Evolutionary conservation across 2,797 vertebrate species (phyloP).

Genomic region (Buphagus erythrorhynchus): DNA sequence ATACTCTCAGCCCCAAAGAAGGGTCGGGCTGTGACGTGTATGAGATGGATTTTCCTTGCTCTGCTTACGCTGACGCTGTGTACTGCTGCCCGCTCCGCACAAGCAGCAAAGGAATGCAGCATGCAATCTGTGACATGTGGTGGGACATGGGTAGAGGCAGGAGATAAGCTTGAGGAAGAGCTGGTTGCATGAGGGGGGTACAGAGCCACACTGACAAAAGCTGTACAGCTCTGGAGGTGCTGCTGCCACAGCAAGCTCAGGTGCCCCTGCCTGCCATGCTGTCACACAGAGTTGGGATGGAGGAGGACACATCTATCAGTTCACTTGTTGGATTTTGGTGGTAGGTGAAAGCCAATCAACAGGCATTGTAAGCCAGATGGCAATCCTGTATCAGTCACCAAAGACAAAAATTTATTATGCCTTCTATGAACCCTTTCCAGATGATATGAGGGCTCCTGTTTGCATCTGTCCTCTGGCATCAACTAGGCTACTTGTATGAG

Average conservation of each 20-base stretch:
- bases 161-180: background rate
- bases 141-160: background rate
- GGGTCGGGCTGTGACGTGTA: background rate
- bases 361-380: background rate
- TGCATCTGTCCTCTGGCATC: background rate
- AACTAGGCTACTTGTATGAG: background rate
- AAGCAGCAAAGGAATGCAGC: background rate
- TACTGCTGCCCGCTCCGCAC: rapidly evolving
- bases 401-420: background rate
- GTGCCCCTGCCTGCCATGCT: rapidly evolving
- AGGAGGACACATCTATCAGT: background rate
- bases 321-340: background rate
- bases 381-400: background rate
- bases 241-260: background rate
- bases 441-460: background rate
- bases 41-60: background rate
- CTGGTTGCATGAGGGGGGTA: background rate
- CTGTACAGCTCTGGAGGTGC: background rate
- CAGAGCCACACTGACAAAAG: background rate
- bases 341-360: background rate
- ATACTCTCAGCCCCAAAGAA: background rate
- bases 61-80: background rate
- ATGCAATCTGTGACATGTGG: rapidly evolving
- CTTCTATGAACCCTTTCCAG: background rate
- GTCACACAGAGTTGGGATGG: background rate